Conservation (phyloP, 1,140 invertebrate species). For the Cylas formicarius region DNA sequence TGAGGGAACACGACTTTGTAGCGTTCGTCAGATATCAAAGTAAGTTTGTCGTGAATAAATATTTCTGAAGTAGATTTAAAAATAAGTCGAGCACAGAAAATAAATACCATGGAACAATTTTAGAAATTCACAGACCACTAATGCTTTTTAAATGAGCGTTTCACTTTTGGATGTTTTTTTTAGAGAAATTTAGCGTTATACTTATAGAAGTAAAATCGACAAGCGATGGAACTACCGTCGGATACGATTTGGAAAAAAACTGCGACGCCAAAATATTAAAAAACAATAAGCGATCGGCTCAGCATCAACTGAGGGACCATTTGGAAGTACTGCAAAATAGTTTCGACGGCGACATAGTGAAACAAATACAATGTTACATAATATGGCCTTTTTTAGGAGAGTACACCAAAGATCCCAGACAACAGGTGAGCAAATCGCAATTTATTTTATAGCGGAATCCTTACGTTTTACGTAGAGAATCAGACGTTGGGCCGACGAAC, state of each 20-base stretch:
- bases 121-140: no score
- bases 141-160: no score
- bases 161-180: no score
- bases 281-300: slow-evolving; percentile 41
- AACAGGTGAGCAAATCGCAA: slow-evolving; percentile 14
- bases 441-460: slow-evolving; percentile 3
- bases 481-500: slow-evolving; percentile 36
- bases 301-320: slow-evolving; percentile 40
- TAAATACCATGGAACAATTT: no score
- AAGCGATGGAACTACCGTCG: slow-evolving; percentile 28
- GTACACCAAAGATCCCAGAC: slow-evolving; percentile 32
- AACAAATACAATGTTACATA: slow-evolving; percentile 31
- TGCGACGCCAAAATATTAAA: slow-evolving; percentile 38
- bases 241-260: slow-evolving; percentile 22
- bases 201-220: slow-evolving; percentile 41
- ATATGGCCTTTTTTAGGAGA: slow-evolving; percentile 38
- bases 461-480: slow-evolving; percentile 16
- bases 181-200: slow-evolving; percentile 32
- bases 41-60: slow-evolving; percentile 12
- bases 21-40: slow-evolving; percentile 36
- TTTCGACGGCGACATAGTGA: slow-evolving; percentile 7
- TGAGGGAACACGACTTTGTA: slow-evolving; percentile 41
- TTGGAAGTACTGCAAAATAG: slow-evolving; percentile 33
- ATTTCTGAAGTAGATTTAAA: neutral
- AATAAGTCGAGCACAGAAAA: neutral